Conservation (phyloP, 2,888 invertebrate species). For the Campoletis raptor region DNA sequence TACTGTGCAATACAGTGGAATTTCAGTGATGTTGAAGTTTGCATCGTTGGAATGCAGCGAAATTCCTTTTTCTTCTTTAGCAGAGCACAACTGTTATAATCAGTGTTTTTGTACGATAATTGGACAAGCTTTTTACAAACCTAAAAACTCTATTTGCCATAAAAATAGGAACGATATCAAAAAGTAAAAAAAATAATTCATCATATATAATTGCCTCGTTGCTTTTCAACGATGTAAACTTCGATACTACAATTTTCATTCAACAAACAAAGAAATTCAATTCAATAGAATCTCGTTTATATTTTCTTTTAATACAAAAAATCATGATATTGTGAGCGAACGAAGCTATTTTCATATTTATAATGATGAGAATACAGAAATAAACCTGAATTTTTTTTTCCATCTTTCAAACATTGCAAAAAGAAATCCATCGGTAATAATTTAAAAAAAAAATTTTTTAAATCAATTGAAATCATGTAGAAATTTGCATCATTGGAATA, state of each 20-base stretch:
- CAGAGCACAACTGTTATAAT: not conserved
- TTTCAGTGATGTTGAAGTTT: conserved; percentile 15
- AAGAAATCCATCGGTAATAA: not conserved
- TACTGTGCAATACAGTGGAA: not conserved
- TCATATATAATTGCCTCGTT: conserved; percentile 1
- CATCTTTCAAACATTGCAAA: not conserved
- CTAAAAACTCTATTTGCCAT: not conserved
- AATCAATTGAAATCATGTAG: too few relatives aligned
- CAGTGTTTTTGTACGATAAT: not conserved
- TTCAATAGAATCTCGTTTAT: not conserved
- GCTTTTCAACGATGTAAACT: not conserved
- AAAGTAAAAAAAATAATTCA: not conserved
- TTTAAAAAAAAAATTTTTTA: too few relatives aligned
- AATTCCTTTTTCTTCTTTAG: not conserved
- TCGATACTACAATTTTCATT: not conserved
- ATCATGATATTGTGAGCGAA: not conserved
- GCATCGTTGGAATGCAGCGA: conserved; percentile 1
- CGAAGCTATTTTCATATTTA: not conserved
- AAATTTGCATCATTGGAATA: too few relatives aligned
- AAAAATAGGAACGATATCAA: not conserved
- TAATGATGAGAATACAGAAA: not conserved
- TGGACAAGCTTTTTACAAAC: not conserved
- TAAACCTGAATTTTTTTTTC: not conserved
- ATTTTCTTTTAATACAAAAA: not conserved
- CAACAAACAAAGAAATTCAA: not conserved